Evolutionary conservation across 2,113 vertebrate species (phyloP), one percentile per base, ranked within the genome.

Genomic region (Vulpes lagopus): DNA sequence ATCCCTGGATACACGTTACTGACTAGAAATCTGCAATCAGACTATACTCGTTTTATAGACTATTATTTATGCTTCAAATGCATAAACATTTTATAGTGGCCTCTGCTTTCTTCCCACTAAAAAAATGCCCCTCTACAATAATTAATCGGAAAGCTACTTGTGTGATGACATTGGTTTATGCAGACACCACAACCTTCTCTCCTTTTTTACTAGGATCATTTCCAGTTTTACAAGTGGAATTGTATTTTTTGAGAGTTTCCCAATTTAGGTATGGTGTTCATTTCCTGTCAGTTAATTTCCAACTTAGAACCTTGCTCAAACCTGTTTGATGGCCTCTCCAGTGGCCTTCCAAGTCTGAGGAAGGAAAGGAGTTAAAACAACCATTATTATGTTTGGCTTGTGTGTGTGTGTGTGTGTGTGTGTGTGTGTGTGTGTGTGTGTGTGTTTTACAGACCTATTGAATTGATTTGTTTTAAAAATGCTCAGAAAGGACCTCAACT

Each of bases 391-490:
- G 55, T 35, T 69, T 43, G 43, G 43, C 43, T 6, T 16, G 3
- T 69, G 59, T 60, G 59, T 60, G 22, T 60, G 53, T 55, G 55
- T 55, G 55, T 55, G 55, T 16, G 14, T 67, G 30, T 67, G 65
- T 67, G 64, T 65, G 64, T 65, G 64, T 67, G 64, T 35, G 35
- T 35, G 35, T 35, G 38, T 38, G 38, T 65, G 64, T 67, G 65
- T 69, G 3, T 69, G 1, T 89, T 93, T 97, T 59, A 71, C 0
- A 67, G 32, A 32, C 25, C 43, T 49, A 60, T 78, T 91, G 60
- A 78, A 92, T 59, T 95, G 85, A 94, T 25, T 79, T 90, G 35
- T 95, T 79, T 79, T 96, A 94, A 89, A 89, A 97, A 94, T 85
- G 60, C 32, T 91, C 43, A 74, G 32, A 92, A 87, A 80, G 11